A percentile compares a stretch with the other conserved stretches of the same genome.
phyloP scores from a whole-genome alignment of 2,888 invertebrate species.

The Apodemia zela region DNA sequence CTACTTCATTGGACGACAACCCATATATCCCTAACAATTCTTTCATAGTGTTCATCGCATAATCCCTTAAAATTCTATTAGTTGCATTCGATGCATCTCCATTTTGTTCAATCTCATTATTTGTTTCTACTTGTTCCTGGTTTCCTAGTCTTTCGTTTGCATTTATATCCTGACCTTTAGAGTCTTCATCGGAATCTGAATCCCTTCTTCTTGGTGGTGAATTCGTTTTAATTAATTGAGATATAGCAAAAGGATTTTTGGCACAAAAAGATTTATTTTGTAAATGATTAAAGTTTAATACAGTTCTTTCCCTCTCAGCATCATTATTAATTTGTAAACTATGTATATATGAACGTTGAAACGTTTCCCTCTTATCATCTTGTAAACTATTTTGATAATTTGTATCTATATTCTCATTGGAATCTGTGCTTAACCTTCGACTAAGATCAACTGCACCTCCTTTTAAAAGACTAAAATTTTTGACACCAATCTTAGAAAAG shows the following conservation, averaged over 20 bases:
- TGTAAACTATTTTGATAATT: constrained; percentile 70
- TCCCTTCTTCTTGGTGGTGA: constrained; percentile 77
- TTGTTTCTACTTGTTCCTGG: constrained; percentile 55
- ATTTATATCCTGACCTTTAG: constrained; percentile 72
- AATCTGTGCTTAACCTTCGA: constrained; percentile 72
- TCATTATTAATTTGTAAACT: constrained; percentile 68
- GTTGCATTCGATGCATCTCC: constrained; percentile 71
- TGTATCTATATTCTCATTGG: constrained; percentile 75
- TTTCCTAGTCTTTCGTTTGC: constrained; percentile 68
- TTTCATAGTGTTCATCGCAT: constrained; percentile 89
- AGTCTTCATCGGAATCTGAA: constrained; percentile 70
- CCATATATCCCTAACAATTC: constrained; percentile 89
- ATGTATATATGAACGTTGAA: constrained; percentile 74
- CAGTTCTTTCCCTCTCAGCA: constrained; percentile 60
- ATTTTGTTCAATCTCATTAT: constrained; percentile 56
- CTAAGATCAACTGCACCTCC: constrained; percentile 73
- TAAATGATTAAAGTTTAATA: constrained; percentile 72
- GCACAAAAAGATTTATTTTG: constrained; percentile 77
- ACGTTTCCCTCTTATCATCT: constrained; percentile 70
- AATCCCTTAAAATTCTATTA: constrained; percentile 85
- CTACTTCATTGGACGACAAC: constrained; percentile 84
- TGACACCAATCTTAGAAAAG: constrained; percentile 71
- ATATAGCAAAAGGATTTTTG: constrained; percentile 80
- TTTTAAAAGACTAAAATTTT: constrained; percentile 73
- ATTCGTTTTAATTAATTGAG: constrained; percentile 76